Percentiles rank a stretch among this genome's conserved stretches.
phyloP scores from a whole-genome alignment of 2,888 invertebrate genomes.

The Stenchaetothrips biformis region DNA sequence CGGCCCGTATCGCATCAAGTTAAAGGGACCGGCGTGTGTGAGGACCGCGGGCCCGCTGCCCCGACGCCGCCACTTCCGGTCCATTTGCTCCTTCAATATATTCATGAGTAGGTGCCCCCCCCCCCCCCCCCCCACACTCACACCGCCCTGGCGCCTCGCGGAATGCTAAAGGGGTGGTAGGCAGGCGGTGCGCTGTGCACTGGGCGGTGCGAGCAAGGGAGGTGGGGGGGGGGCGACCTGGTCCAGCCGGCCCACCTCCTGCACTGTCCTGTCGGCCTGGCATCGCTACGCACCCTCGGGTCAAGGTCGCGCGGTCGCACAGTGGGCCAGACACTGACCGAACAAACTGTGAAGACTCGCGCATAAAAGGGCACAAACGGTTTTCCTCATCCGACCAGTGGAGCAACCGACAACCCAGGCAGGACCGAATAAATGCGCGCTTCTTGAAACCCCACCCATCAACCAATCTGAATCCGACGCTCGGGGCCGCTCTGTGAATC shows the following conservation, averaged over 20 bases:
- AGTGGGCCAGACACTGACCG: no score
- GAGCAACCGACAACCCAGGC: no score
- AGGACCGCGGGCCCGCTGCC: neutral
- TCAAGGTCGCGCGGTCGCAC: neutral
- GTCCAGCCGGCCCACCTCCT: constrained; percentile 26
- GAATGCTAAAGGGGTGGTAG: neutral
- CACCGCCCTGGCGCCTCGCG: neutral
- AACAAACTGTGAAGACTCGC: no score
- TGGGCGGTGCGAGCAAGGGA: no score
- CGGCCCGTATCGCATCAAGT: neutral
- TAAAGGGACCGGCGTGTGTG: neutral
- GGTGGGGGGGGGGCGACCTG: neutral
- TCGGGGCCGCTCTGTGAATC: no score
- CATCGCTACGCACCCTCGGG: constrained; percentile 28
- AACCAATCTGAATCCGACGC: no score
- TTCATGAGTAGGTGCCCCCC: constrained; percentile 23
- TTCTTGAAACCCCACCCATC: no score
- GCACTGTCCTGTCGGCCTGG: neutral
- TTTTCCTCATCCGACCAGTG: no score
- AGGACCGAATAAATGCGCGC: no score
- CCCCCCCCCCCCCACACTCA: neutral
- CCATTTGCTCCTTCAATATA: constrained; percentile 21
- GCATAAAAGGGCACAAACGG: no score
- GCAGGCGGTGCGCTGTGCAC: neutral
- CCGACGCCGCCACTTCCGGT: neutral